phyloP scores from a whole-genome alignment of 2,113 vertebrate genomes.

The Brachypodius melanocephalos region DNA sequence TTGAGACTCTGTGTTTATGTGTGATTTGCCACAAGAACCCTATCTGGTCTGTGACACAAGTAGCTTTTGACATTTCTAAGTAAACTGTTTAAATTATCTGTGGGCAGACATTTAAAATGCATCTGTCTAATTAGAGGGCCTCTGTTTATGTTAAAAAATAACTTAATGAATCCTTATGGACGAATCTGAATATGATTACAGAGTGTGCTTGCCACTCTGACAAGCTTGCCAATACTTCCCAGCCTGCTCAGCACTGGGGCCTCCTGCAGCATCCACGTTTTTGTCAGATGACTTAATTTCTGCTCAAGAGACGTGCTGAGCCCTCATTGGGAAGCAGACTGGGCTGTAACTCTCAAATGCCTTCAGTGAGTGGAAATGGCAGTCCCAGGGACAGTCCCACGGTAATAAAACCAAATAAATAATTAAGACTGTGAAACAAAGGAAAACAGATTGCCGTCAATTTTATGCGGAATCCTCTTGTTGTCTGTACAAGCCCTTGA shows the following conservation, averaged over 20 bases:
- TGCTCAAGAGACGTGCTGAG: not conserved
- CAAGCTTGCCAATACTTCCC: not conserved
- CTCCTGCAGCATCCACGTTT: not conserved
- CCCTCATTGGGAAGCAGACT: not conserved
- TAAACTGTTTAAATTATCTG: conserved; percentile 66
- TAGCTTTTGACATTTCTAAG: conserved; percentile 51
- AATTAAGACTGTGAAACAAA: not conserved
- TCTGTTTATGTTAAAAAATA: conserved; percentile 35
- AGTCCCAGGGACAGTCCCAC: not conserved
- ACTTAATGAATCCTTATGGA: not conserved
- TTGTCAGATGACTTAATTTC: conserved; percentile 5
- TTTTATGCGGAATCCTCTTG: not conserved
- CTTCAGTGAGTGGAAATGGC: not conserved
- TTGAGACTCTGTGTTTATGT: conserved; percentile 17
- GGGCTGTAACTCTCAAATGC: not conserved
- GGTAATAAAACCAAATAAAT: not conserved
- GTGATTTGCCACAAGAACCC: not conserved
- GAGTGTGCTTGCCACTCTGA: not conserved
- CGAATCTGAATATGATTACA: conserved; percentile 39
- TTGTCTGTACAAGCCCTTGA: not conserved
- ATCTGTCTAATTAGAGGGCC: conserved; percentile 48
- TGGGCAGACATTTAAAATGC: conserved; percentile 12
- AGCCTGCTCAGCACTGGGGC: not conserved
- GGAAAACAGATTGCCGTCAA: not conserved
- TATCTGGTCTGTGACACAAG: conserved; percentile 12